Evolutionary conservation across 2,888 invertebrate genomes (phyloP), one percentile per base, ranked within the genome.

Genomic region (Xestia ashworthii): DNA sequence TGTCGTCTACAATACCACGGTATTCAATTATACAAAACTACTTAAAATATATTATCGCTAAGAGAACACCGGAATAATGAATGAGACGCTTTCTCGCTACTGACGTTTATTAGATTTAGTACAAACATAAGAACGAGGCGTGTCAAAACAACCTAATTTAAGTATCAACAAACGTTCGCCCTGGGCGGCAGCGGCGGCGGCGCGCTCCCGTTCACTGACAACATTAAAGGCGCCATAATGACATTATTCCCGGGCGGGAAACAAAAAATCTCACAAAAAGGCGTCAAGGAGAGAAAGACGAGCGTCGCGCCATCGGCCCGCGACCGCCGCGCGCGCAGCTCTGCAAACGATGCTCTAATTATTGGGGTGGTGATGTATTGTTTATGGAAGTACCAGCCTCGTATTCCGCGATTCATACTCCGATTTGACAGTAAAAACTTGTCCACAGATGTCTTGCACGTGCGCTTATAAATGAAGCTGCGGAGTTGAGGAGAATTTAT

Each of bases 81-180:
- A 95, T 93, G 93, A 92, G 93, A 90, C 89, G 90, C 92, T 92
- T 92, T 92, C 94, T 91, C 89, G 91, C 93, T 92, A 92, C 93
- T 91, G 95, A 96, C 95, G 92, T 95, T 96, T 96, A 96, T 96
- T 96, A 96, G 95, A 96, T 96, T 96, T 96, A 96, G 94, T 95
- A 94, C 94, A 95, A 96, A 95, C 96, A 96, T 95, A 95, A 95
- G 95, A 95, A 95, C 95, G 93, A 96, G 96, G 95, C 96, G 96
- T 96, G 96, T 96, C 96, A 96, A 96, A 96, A 96, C 96, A 96
- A 95, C 94, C 96, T 96, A 96, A 96, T 96, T 96, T 96, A 96
- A 96, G 96, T 96, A 96, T 96, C 96, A 96, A 96, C 96, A 96
- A 96, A 96, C 95, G 95, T 90, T 96, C 96, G 95, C 95, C 95